Evolutionary conservation across 2,113 vertebrate species (phyloP).

Genomic region (Poeciliopsis prolifica): DNA sequence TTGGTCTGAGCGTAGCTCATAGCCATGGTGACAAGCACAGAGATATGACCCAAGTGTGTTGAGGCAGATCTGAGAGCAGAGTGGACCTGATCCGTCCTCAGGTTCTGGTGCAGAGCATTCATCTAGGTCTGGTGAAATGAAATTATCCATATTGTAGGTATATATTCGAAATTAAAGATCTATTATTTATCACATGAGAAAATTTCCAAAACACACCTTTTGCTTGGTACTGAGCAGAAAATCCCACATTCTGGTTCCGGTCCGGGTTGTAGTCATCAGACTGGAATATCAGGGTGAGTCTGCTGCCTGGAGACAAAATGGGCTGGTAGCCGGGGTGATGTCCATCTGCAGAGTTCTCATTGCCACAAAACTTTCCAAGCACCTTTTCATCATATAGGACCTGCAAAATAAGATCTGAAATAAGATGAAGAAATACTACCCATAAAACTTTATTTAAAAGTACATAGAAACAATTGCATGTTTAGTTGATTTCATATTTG

Average conservation of each 20-base stretch:
- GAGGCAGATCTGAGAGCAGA: slow-evolving; percentile 90
- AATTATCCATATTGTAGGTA: not conserved
- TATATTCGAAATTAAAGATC: not conserved
- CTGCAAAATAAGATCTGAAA: slow-evolving; percentile 61
- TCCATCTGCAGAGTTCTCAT: slow-evolving; percentile 75
- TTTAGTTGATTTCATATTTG: not conserved
- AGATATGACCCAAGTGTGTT: slow-evolving; percentile 91
- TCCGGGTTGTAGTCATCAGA: slow-evolving; percentile 88
- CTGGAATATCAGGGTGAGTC: slow-evolving; percentile 83
- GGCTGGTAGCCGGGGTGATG: slow-evolving; percentile 80
- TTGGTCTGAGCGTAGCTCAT: slow-evolving; percentile 82
- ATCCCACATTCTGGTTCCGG: slow-evolving; percentile 78
- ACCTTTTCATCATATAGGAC: slow-evolving; percentile 82
- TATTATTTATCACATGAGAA: not conserved
- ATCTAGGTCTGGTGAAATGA: slow-evolving; percentile 69
- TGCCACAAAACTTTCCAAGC: slow-evolving; percentile 88
- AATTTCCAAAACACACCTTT: slow-evolving; percentile 74
- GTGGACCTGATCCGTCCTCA: slow-evolving; percentile 56
- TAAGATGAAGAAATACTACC: not conserved
- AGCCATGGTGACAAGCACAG: slow-evolving; percentile 88
- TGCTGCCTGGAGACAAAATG: slow-evolving; percentile 84
- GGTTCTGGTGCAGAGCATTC: slow-evolving; percentile 67
- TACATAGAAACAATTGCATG: not conserved
- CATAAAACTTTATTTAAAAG: not conserved
- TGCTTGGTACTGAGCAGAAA: slow-evolving; percentile 88